These are phyloP conservation scores for Euphonia xanthogaster DNA, from an alignment of 2,797 vertebrate genomes.

Conservation along the genomic window DNA sequence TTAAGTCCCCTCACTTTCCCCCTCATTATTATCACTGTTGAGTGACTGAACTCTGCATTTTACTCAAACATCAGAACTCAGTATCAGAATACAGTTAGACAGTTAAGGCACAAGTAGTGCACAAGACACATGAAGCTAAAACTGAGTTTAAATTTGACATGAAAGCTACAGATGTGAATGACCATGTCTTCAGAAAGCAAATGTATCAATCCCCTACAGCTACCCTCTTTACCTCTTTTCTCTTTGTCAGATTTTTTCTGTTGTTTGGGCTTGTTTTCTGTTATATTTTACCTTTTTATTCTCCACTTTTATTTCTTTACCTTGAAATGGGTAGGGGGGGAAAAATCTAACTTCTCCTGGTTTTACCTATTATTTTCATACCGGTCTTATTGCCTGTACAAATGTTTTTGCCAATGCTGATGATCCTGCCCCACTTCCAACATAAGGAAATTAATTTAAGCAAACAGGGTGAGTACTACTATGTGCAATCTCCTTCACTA, in stretches of 20 bases:
- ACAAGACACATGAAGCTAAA: not conserved
- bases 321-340: not conserved
- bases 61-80: not conserved
- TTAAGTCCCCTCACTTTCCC: accelerated
- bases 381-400: not conserved
- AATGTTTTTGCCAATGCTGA: not conserved
- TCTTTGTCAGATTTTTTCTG: not conserved
- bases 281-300: not conserved
- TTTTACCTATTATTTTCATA: not conserved
- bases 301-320: not conserved
- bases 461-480: not conserved
- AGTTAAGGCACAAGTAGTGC: not conserved
- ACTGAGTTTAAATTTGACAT: not conserved
- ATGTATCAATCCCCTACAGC: accelerated
- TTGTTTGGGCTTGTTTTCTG: not conserved
- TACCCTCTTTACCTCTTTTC: not conserved
- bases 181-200: not conserved
- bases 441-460: not conserved
- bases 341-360: not conserved
- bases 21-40: not conserved
- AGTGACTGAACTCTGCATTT: not conserved
- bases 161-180: not conserved
- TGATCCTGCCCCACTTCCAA: not conserved
- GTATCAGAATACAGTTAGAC: not conserved
- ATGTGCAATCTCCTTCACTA: not conserved